Base-by-base conservation (phyloP, 2,113 vertebrate genomes). In the Pachyramphus minor region DNA sequence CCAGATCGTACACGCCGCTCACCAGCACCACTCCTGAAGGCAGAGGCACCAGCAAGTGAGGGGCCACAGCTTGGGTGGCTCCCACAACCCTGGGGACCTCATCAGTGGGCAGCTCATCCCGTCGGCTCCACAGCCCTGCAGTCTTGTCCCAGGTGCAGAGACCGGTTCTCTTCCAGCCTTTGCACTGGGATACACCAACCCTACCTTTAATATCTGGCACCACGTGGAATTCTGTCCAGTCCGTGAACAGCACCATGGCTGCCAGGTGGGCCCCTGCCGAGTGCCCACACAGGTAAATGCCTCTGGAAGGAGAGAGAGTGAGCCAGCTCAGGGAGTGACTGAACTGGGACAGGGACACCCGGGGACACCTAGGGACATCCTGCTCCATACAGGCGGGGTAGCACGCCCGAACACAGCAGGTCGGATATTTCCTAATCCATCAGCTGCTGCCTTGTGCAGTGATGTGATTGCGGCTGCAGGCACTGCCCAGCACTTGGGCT, bases 251-350 rank as follows among this genome's bases (percentile, higher is more conserved):
- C 55, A 98, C 96, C 99, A 99, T 99, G 37, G 99, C 98, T 0
- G 98, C 98, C 90, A 99, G 96, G 55, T 99, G 99, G 71, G 99
- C 99, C 7, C 99, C 99, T 1, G 99, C 99, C 1, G 99, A 99
- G 95, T 99, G 99, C 62, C 99, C 99, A 12, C 99, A 99, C 89
- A 99, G 91, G 92, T 99, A 99, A 77, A 99, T 60, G 6, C 98
- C 99, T 39, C 99, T 99, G 96, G 33, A 82, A 56, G 83, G 58
- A 88, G 35, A 41, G 55, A 59, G 60, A n/a, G 6, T 75, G 62
- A 91, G 86, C 62, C 31, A 44, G 56, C 0, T 3, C 18, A 11
- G 9, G 27, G 50, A 73, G 63, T 1, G 0, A 44, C 41, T n/a
- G n/a, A n/a, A n/a, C n/a, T n/a, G n/a, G 31, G 39, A 25, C 30